These are phyloP conservation scores for Lagopus leucura DNA, from an alignment of 2,113 vertebrate species.

Conservation along the genomic window DNA sequence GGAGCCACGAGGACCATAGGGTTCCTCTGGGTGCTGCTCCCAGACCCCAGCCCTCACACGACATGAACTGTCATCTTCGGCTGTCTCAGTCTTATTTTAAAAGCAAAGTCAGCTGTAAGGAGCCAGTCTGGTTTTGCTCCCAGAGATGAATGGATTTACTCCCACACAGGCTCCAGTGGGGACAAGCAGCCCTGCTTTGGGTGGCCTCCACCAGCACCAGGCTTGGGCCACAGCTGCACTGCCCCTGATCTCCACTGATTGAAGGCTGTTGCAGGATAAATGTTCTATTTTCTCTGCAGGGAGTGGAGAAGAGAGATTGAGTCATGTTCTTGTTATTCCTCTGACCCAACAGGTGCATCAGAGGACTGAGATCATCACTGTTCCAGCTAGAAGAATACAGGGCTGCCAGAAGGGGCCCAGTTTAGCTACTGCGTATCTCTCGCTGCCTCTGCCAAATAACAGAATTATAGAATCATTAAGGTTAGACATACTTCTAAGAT, in stretches of 20 bases:
- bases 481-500: too few relatives aligned
- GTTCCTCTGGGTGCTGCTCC: neutral
- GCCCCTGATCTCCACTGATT: neutral
- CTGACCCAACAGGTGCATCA: neutral
- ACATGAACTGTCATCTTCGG: neutral
- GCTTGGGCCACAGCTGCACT: neutral
- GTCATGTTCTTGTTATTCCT: fast-evolving
- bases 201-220: neutral
- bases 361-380: neutral
- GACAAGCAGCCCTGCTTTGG: neutral
- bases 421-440: neutral
- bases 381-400: neutral
- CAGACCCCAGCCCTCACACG: neutral
- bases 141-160: neutral
- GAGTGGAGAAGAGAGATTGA: fast-evolving
- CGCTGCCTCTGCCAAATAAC: fast-evolving
- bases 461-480: too few relatives aligned
- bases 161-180: neutral
- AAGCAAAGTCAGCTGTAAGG: neutral
- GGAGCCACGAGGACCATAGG: neutral
- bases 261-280: neutral
- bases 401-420: neutral
- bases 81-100: neutral
- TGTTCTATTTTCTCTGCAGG: neutral
- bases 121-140: neutral